Evolutionary conservation across 2,113 vertebrate species (phyloP).

Genomic region (Rhinoptilus africanus): DNA sequence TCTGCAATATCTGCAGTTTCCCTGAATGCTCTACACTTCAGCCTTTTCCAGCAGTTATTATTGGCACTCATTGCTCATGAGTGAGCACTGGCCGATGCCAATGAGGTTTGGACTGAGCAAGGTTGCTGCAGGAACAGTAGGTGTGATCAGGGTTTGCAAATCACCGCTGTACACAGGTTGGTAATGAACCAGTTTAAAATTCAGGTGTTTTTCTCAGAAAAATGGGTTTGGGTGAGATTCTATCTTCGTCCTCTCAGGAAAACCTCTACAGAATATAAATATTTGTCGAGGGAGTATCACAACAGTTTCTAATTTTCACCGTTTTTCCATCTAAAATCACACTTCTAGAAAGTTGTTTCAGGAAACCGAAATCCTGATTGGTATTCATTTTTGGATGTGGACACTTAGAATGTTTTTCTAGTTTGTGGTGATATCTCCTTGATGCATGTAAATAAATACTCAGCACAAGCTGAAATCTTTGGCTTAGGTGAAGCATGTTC

Average conservation of each 20-base stretch:
- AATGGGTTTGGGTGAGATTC: neutral
- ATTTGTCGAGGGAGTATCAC: neutral
- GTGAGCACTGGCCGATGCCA: neutral
- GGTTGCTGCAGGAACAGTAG: neutral
- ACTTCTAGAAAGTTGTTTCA: neutral
- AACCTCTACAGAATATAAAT: neutral
- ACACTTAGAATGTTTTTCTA: neutral
- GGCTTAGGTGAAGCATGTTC: neutral
- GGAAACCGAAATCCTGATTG: neutral
- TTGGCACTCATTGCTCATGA: neutral
- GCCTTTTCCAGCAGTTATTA: neutral
- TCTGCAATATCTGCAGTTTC: neutral
- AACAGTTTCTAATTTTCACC: neutral
- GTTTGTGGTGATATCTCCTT: neutral
- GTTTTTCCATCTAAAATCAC: neutral
- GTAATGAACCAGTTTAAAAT: neutral
- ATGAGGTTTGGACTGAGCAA: neutral
- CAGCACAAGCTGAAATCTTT: neutral
- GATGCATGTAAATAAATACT: neutral
- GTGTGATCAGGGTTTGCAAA: neutral
- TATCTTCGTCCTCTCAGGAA: neutral
- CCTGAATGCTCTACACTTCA: neutral
- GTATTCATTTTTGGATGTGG: neutral
- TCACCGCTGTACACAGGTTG: neutral
- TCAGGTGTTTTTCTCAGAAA: neutral